Conservation (phyloP, 2,888 invertebrate species). For the Caenorhabditis sp. region DNA sequence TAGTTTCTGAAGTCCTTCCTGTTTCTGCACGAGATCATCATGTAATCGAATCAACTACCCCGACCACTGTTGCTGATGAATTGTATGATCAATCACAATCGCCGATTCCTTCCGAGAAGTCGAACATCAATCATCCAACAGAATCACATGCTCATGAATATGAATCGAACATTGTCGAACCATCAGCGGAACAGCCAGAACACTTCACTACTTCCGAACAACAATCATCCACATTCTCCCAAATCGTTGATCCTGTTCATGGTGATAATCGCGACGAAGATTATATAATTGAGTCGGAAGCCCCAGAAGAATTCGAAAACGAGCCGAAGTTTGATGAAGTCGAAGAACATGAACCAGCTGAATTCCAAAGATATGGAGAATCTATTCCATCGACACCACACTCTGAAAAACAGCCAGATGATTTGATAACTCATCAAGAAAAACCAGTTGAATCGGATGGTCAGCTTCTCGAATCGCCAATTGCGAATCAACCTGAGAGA, state of each 20-base stretch:
- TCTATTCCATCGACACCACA: too few species aligned
- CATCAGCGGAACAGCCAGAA: too few species aligned
- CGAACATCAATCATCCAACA: too few species aligned
- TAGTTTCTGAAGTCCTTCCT: too few species aligned
- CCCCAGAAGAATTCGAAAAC: neutral
- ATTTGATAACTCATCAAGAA: neutral
- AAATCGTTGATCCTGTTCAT: too few species aligned
- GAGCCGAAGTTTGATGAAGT: neutral
- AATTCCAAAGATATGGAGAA: conserved; percentile 2
- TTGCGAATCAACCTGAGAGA: neutral
- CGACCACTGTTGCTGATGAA: conserved; percentile 14
- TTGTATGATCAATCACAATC: neutral
- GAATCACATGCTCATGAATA: too few species aligned
- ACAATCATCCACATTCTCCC: too few species aligned
- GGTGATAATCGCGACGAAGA: neutral
- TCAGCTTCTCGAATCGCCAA: neutral
- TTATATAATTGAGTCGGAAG: neutral
- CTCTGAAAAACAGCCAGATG: neutral
- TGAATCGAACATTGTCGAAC: too few species aligned
- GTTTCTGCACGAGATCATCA: neutral
- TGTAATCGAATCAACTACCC: conserved; percentile 2
- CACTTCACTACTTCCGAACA: too few species aligned
- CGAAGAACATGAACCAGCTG: neutral
- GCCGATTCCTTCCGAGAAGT: neutral
- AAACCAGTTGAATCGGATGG: neutral